These are phyloP conservation scores for Drosophila suzukii DNA, from an alignment of 1,140 invertebrate genomes.

Conservation along the genomic window DNA sequence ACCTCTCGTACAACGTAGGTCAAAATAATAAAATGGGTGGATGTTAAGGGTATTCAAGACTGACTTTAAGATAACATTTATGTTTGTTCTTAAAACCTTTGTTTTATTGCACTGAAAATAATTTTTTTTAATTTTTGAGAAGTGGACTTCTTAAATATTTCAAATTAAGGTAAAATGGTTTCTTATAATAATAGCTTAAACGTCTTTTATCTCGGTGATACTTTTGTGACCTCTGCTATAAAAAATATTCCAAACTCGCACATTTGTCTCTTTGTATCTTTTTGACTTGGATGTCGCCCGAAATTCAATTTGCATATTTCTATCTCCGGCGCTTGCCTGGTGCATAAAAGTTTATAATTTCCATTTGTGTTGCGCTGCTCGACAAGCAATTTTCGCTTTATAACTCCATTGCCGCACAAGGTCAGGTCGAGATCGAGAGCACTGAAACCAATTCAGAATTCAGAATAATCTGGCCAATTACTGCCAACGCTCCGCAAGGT, in stretches of 20 bases:
- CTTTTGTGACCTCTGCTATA: background rate
- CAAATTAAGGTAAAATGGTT: too few relatives aligned
- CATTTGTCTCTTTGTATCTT: constrained; percentile 59
- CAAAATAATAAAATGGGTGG: background rate
- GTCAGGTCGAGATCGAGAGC: constrained; percentile 25
- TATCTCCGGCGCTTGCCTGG: constrained; percentile 6
- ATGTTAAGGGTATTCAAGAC: too few relatives aligned
- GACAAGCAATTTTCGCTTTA: constrained; percentile 77
- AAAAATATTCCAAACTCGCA: constrained; percentile 17
- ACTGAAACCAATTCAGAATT: constrained; percentile 71
- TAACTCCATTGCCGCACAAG: constrained; percentile 65
- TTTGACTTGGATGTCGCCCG: constrained; percentile 36
- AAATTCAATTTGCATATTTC: constrained; percentile 71
- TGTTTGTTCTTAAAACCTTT: too few relatives aligned
- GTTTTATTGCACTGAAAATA: too few relatives aligned
- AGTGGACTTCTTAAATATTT: too few relatives aligned
- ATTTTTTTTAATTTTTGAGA: too few relatives aligned
- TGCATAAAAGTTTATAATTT: constrained; percentile 66
- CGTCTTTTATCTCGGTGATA: background rate
- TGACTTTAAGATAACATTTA: too few relatives aligned
- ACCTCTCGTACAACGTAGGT: constrained; percentile 13
- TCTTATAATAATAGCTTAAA: too few relatives aligned
- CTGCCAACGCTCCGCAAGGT: constrained; percentile 56
- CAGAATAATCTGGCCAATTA: constrained; percentile 76
- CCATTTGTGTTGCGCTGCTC: constrained; percentile 45